Base-by-base conservation (phyloP, 2,888 invertebrate genomes). In the Lasius platythorax region DNA sequence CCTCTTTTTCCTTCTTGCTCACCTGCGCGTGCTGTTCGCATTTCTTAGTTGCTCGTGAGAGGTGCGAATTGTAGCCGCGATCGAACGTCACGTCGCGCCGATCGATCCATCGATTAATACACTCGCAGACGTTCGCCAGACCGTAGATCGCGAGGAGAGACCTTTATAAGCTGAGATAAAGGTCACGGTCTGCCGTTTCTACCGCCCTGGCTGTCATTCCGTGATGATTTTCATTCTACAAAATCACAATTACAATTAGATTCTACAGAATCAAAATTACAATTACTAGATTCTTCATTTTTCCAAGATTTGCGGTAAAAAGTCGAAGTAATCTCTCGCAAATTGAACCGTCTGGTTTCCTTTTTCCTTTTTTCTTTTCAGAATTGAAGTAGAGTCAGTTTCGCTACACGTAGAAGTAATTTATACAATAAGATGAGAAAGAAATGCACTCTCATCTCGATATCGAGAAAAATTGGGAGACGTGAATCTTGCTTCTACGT, bases 21-120 rank as follows among this genome's bases (percentile, higher is more conserved):
- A 70, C 70, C 79, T 88, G 88, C 81, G 82, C 83, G 86, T 76
- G 81, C 46, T 72, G 58, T 83, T 89, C 87, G 58, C 68, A 30
- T 61, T 66, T 63, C 78, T 46, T 58, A 70, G 56, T 40, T 61
- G 61, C 33, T 23, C 53, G 78, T 70, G 46, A n/a, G 68, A 76
- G 83, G 81, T 67, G 82, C 83, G 85, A 90, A 78, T 84, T 68
- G 76, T 58, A 70, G 64, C 82, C 85, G 81, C 78, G 84, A 87
- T 89, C 74, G 75, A 74, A 50, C 68, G 64, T 83, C 85, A 82
- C 78, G 85, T 78, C 46, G 33, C 70, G 67, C 58, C 87, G 81
- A 90, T 90, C 73, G 56, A 67, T 67, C 63, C 28, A 40, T 12
- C 53, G 78, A 78, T 78, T 78, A 78, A 79, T 70, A 37, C 58